Evolutionary conservation across 2,113 vertebrate genomes (phyloP), one percentile per base, ranked within the genome.

Genomic region (Rhodinocichla rosea): DNA sequence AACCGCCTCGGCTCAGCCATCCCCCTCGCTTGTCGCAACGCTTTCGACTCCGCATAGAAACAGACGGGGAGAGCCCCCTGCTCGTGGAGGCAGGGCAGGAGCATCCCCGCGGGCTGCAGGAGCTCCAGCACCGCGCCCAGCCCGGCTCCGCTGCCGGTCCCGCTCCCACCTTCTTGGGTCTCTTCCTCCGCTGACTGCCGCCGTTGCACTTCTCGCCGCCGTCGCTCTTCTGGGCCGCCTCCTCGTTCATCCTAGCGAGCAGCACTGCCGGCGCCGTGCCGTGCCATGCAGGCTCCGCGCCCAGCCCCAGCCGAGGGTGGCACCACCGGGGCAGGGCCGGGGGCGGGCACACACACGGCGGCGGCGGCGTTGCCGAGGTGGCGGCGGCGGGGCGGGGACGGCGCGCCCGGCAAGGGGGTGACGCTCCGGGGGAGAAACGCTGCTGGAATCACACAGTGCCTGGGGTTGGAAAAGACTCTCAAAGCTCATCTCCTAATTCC

Each of bases 111-210:
- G 28, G 32, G 62, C 39, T 82, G 24, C n/a, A 17, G 62, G 6
- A 26, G n/a, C 45, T 30, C 30, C 3, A 4, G 47, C 55, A 13
- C n/a, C 55, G 39, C 62, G 70, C 50, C 85, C 73, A 53, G 32
- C 62, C 83, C 62, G 35, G 52, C 70, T 35, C 28, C 28, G 28
- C 52, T 11, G 52, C 52, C 42, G 22, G 0, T 39, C n/a, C 55
- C 63, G 71, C 9, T 33, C 77, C 94, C 98, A 99, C 99, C 99
- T 99, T 99, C 95, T 98, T 99, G 95, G 99, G 99, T 97, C 97
- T 98, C 93, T 98, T 99, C 57, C 98, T 98, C 53, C 98, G 94
- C 96, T 98, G 98, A 27, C 97, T 98, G 52, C 98, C 94, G 47
- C 99, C 99, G 28, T 99, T 99, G 92, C 98, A 98, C 81, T 98